Evolutionary conservation across 1,140 invertebrate species (phyloP), one percentile per base, ranked within the genome.

Genomic region (Epicauta chinensis): DNA sequence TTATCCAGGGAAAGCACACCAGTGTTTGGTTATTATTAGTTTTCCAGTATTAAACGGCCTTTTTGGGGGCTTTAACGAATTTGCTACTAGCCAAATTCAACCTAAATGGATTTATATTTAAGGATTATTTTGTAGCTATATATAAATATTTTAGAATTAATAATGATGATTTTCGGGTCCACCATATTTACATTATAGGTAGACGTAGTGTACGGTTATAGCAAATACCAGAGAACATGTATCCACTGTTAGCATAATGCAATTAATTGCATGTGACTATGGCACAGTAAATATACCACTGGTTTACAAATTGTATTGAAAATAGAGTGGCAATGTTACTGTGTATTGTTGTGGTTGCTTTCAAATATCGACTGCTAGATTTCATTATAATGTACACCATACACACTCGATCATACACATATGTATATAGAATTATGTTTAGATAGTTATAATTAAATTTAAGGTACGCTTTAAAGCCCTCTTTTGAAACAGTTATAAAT

Each of bases 261-360:
- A 58, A 49, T 58, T 58, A 58, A 58, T 58, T 58, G 56, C 56
- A 54, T 44, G 56, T 41, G 51, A 54, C 45, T 53, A 54, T 54
- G 47, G 51, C 56, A 58, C 46, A 46, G 56, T 58, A 58, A 58
- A 58, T 58, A 58, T 45, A 46, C 56, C 56, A 54, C 49, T 49
- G 51, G 51, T 54, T 54, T 51, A 54, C 56, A 54, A 54, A 55
- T 55, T 55, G 53, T 50, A 57, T 57, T 53, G 55, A 47, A 57
- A 57, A 51, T 57, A 53, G 46, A 23, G 23, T 5, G 23, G 23
- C 7, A 23, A 23, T 23, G 23, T 23, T 23, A 7, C 43, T 41
- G 40, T 35, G 53, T 48, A 56, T 51, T 51, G 54, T 46, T 51
- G 53, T 50, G 40, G 47, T 50, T 50, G 47, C 37, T 40, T 40